Evolutionary conservation across 2,888 invertebrate species (phyloP).

Genomic region (Tethea ocularis): DNA sequence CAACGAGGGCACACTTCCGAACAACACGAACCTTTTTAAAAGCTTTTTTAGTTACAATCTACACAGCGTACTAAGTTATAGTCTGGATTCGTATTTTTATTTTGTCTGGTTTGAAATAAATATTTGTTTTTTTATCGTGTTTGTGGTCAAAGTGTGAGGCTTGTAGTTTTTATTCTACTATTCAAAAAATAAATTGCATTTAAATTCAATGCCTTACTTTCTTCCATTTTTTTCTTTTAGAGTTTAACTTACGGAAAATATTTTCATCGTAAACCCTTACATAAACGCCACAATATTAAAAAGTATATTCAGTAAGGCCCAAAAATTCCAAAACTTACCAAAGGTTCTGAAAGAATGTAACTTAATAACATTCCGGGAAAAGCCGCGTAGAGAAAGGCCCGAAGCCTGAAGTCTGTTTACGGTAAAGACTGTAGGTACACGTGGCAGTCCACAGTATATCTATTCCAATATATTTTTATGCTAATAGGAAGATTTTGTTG

Average conservation of each 20-base stretch:
- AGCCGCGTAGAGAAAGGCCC: constrained; percentile 38
- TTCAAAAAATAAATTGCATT: too few relatives aligned
- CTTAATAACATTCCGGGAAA: constrained; percentile 48
- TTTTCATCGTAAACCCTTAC: constrained; percentile 33
- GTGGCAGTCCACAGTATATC: constrained; percentile 21
- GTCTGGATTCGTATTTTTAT: neutral
- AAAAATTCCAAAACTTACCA: constrained; percentile 43
- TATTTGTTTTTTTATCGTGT: neutral
- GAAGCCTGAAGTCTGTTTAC: constrained; percentile 34
- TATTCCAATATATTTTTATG: neutral
- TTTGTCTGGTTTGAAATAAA: neutral
- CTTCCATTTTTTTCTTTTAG: constrained; percentile 16
- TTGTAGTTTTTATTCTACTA: too few relatives aligned
- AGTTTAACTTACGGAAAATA: constrained; percentile 23
- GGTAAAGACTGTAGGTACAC: constrained; percentile 36
- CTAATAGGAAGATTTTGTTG: too few relatives aligned
- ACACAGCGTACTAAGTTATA: constrained; percentile 11
- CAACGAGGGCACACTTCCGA: constrained; percentile 29
- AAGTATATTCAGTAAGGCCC: constrained; percentile 27
- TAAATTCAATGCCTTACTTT: too few relatives aligned
- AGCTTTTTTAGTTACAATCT: constrained; percentile 17
- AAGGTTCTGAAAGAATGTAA: constrained; percentile 51
- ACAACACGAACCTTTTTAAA: constrained; percentile 38
- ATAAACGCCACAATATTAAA: constrained; percentile 38
- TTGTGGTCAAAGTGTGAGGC: neutral